These are phyloP conservation scores for Baronia brevicornis DNA, from an alignment of 2,888 invertebrate species.

Conservation along the genomic window DNA sequence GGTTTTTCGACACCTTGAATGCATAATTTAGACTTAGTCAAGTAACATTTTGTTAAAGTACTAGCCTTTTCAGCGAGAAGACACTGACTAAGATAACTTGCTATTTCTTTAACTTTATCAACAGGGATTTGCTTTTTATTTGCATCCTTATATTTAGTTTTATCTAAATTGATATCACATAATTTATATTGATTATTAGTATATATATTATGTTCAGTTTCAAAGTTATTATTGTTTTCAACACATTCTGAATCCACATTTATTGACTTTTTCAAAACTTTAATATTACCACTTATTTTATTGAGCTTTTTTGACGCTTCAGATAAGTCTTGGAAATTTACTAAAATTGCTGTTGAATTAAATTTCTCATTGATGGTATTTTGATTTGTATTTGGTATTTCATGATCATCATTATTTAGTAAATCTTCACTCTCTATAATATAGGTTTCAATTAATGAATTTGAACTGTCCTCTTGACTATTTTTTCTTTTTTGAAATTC, in stretches of 20 bases:
- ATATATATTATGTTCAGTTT: slow-evolving; percentile 14
- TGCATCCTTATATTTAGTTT: not conserved
- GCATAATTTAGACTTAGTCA: slow-evolving; percentile 40
- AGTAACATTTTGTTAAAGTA: slow-evolving; percentile 4
- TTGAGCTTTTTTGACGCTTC: too few relatives aligned
- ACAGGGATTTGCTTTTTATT: not conserved
- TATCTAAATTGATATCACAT: too few relatives aligned
- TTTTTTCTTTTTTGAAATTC: too few relatives aligned
- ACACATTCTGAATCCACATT: slow-evolving; percentile 5
- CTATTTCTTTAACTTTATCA: slow-evolving; percentile 10
- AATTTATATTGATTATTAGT: slow-evolving; percentile 11
- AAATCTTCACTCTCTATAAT: too few relatives aligned
- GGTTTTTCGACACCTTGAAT: slow-evolving; percentile 44
- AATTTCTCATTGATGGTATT: too few relatives aligned
- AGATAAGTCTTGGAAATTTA: too few relatives aligned
- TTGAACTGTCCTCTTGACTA: too few relatives aligned
- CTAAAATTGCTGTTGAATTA: too few relatives aligned
- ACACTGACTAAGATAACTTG: slow-evolving; percentile 8
- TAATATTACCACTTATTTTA: too few relatives aligned
- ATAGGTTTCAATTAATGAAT: too few relatives aligned
- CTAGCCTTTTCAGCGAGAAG: slow-evolving; percentile 4
- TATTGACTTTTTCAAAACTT: slow-evolving; percentile 3
- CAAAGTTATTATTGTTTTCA: slow-evolving; percentile 18
- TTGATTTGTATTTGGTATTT: slow-evolving; percentile 1
- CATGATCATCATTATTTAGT: not conserved